Evolutionary conservation across 2,797 vertebrate species (phyloP), one percentile per base, ranked within the genome.

Genomic region (Clarias laeviceps): DNA sequence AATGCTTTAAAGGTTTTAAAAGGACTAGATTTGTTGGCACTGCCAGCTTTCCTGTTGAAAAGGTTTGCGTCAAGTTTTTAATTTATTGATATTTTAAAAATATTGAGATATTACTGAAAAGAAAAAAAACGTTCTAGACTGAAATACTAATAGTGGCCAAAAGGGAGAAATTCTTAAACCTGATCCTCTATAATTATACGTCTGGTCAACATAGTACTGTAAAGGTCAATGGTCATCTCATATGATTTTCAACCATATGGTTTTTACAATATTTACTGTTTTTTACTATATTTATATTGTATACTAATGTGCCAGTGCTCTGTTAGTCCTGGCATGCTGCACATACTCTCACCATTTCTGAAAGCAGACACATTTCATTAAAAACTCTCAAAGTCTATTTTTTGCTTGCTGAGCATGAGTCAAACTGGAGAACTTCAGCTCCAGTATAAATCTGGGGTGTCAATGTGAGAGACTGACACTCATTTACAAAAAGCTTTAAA

Each of bases 301-400:
- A 29, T 27, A 56, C 14, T 74, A 17, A 5, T 34, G 17, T 57
- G 18, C 74, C 3, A 59, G 29, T 56, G n/a, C 27, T 61, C 50
- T 54, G 56, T 78, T 59, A 32, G 27, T 29, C 27, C 8, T 56
- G 50, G 29, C 50, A 5, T 57, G 27, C 37, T 40, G 22, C 22
- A 62, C 62, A 57, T 62, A 40, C 22, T 79, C 34, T 79, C 34
- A 79, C 54, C 6, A 22, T 27, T 57, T 40, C 57, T 84, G 34
- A 69, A 54, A 37, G 34, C 80, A 80, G n/a, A 20, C n/a, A 81
- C 81, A 24, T 84, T 88, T 88, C 64, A 86, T 86, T 86, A 85
- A 80, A 68, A 66, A 62, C 70, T 50, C 29, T n/a, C 32, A 57
- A 68, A 68, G 62, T 81, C 72, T 22, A 37, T 45, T 50, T 77